Conservation (phyloP, 2,113 vertebrate species). For the Collichthys lucidus region DNA sequence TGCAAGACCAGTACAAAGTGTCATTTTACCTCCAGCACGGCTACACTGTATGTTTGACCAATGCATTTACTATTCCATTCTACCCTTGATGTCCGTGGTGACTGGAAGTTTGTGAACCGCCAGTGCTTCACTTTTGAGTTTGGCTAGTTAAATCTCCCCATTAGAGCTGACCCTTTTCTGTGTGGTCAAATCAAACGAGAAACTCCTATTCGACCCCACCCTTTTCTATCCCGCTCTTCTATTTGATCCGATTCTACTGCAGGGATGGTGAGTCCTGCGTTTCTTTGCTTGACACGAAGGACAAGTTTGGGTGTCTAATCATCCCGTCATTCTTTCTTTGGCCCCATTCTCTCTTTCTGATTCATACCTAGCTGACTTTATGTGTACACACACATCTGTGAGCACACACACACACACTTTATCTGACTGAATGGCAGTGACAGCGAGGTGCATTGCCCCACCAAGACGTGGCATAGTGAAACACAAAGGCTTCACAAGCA, state of each 20-base stretch:
- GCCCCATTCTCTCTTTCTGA: slow-evolving; percentile 67
- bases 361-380: slow-evolving; percentile 64
- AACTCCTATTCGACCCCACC: background rate
- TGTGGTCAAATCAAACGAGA: slow-evolving; percentile 18
- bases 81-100: slow-evolving; percentile 17
- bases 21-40: slow-evolving; percentile 57
- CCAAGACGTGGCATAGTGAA: slow-evolving; percentile 60
- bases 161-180: background rate
- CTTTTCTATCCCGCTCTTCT: too few relatives aligned
- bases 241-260: background rate
- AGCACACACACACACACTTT: slow-evolving; percentile 12
- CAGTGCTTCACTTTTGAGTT: slow-evolving; percentile 31
- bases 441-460: slow-evolving; percentile 66
- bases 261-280: slow-evolving; percentile 2
- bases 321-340: slow-evolving; percentile 58
- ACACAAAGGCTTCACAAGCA: slow-evolving; percentile 70
- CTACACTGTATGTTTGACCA: slow-evolving; percentile 45
- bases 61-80: slow-evolving; percentile 54
- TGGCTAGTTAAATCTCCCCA: slow-evolving; percentile 18
- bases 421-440: slow-evolving; percentile 70
- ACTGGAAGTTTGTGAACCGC: slow-evolving; percentile 33
- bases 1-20: slow-evolving; percentile 61
- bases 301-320: slow-evolving; percentile 50
- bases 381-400: slow-evolving; percentile 1
- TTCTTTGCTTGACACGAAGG: slow-evolving; percentile 41